A percentile compares a stretch with the other conserved stretches of the same genome.
These are phyloP conservation scores for Sturnira hondurensis DNA, from an alignment of 2,113 vertebrate species.

Conservation along the genomic window DNA sequence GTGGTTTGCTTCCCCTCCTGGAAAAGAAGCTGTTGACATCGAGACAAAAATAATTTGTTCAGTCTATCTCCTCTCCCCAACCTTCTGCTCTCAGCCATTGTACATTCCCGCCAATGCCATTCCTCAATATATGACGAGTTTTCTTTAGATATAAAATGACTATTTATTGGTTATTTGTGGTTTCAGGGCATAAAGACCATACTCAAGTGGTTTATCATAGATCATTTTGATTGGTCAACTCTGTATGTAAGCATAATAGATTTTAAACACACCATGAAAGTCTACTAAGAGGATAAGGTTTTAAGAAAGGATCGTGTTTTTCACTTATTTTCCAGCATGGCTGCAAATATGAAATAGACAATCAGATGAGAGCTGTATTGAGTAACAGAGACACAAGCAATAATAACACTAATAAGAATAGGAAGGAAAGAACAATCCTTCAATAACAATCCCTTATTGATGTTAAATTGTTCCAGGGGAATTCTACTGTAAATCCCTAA, in stretches of 20 bases:
- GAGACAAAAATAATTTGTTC: constrained; percentile 11
- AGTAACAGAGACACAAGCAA: not conserved
- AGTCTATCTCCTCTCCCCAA: not conserved
- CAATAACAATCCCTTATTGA: not conserved
- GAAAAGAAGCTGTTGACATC: not conserved
- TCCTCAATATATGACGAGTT: not conserved
- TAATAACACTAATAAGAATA: not conserved
- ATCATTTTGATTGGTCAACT: not conserved
- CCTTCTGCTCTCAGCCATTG: not conserved
- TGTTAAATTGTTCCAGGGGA: not conserved
- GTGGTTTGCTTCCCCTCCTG: not conserved
- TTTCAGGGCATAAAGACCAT: not conserved
- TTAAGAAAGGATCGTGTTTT: not conserved
- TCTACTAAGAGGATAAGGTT: not conserved
- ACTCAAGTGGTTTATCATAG: not conserved
- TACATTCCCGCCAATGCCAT: not conserved
- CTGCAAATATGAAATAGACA: not conserved
- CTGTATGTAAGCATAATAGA: not conserved
- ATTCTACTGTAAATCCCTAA: not conserved
- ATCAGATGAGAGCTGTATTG: not conserved
- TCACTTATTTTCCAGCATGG: not conserved
- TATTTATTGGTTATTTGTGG: not conserved
- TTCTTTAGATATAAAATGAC: not conserved
- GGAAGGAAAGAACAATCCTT: not conserved
- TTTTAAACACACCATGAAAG: not conserved